Conservation (phyloP, 2,113 vertebrate species). For the Pseudorectes ferrugineus region DNA sequence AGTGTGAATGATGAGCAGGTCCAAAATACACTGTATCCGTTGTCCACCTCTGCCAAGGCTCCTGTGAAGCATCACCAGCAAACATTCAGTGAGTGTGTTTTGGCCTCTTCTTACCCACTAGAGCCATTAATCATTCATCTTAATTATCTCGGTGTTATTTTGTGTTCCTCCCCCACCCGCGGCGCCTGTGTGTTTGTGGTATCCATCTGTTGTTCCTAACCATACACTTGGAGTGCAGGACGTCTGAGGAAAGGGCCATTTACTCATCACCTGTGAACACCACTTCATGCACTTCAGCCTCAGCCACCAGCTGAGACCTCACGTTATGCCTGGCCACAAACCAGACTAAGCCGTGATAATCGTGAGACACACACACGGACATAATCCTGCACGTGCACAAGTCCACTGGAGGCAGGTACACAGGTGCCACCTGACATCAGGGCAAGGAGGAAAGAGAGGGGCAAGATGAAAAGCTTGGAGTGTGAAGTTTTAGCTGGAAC, state of each 20-base stretch:
- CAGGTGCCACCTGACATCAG: neutral
- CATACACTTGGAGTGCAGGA: neutral
- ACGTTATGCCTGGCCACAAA: neutral
- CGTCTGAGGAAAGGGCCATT: neutral
- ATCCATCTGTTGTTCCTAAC: constrained; percentile 43
- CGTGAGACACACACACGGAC: neutral
- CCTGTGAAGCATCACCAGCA: neutral
- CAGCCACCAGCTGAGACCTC: neutral
- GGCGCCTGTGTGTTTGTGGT: neutral
- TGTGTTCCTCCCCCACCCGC: constrained; percentile 24
- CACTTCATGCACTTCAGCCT: neutral
- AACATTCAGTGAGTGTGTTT: neutral
- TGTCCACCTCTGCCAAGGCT: neutral
- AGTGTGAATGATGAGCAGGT: neutral
- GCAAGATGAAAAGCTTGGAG: neutral
- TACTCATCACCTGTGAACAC: neutral
- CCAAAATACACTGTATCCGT: neutral
- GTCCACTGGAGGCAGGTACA: neutral
- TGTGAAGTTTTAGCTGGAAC: neutral
- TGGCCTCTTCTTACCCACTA: neutral
- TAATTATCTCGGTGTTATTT: neutral
- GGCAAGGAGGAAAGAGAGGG: neutral
- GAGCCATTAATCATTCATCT: constrained; percentile 37
- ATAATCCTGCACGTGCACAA: fast-evolving
- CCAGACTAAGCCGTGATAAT: neutral